These are phyloP conservation scores for Lypha dubia DNA, from an alignment of 2,888 invertebrate species.

Conservation along the genomic window DNA sequence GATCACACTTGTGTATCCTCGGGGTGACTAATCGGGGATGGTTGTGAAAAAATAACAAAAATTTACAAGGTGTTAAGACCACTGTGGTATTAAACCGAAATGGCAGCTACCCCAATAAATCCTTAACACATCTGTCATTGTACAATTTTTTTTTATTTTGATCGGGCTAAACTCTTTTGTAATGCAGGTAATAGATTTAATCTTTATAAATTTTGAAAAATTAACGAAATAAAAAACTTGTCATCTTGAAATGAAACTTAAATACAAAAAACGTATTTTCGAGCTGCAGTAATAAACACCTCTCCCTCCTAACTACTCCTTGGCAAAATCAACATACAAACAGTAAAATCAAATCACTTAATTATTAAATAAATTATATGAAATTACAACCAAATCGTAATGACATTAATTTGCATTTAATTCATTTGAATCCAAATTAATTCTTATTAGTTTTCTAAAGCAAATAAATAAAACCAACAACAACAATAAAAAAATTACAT, in stretches of 20 bases:
- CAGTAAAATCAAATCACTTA: not conserved
- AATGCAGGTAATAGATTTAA: not conserved
- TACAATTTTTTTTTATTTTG: no score
- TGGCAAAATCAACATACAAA: not conserved
- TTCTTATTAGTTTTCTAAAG: conserved; percentile 61
- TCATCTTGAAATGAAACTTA: not conserved
- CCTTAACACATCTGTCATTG: no score
- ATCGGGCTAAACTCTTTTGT: no score
- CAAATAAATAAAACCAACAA: conserved; percentile 20
- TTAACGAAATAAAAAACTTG: not conserved
- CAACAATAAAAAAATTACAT: conserved; percentile 14
- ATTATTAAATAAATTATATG: conserved; percentile 32
- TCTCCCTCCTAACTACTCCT: not conserved
- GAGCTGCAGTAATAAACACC: not conserved
- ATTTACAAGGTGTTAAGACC: no score
- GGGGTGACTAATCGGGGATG: no score
- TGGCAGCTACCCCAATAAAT: no score
- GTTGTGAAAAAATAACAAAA: no score
- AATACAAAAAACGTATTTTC: not conserved
- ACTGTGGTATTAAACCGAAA: no score
- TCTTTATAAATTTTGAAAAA: not conserved
- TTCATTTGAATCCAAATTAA: conserved; percentile 52
- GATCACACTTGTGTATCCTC: no score
- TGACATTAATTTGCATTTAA: conserved; percentile 61
- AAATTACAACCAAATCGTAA: conserved; percentile 49